Evolutionary conservation across 53 echinoderm and acorn worm genomes (phyloP), one percentile per base, ranked within the genome.

Genomic region (Apostichopus leukothele): DNA sequence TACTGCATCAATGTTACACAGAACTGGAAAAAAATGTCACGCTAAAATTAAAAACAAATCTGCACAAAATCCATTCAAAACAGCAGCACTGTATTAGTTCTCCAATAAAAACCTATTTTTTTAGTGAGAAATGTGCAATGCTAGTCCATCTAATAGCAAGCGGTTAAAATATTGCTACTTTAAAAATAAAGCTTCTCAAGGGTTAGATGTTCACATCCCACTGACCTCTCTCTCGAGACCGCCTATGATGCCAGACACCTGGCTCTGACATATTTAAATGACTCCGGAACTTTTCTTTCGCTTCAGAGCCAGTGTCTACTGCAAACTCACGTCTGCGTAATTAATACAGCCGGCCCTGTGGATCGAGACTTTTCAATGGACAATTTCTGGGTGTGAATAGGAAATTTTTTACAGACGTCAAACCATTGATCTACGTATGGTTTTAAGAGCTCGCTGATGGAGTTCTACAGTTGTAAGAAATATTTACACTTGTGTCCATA

Each of bases 351-450:
- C 60, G 9, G 54, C 52, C 86, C 61, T 66, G 79, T 50, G 50
- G 39, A 60, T 86, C 55, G 21, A 75, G 75, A 60, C 67, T 61
- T 74, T 5, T 86, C 78, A 59, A 76, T 88, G 7, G 89, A 86
- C 14, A 73, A 59, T 16, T 75, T 79, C n/a, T 78, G 86, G 79
- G 79, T 74, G 57, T 80, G 89, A 74, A 90, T 89, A 10, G 96
- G 96, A 55, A 10, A 57, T 57, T 57, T 57, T 39, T 39, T 39
- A 39, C 39, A 39, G 39, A 39, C 39, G 39, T 39, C 39, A 39
- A 39, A 39, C 39, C 39, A 39, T 39, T 39, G 39, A 39, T 3
- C 39, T 39, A 39, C 3, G 39, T 39, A 39, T 39, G 39, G 39
- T 39, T 39, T 39, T 39, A 39, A 39, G 39, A 39, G 39, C 39